Percentiles rank a stretch among this genome's conserved stretches.
phyloP scores from a whole-genome alignment of 2,888 invertebrate genomes.

The Hemistola chrysoprasaria region DNA sequence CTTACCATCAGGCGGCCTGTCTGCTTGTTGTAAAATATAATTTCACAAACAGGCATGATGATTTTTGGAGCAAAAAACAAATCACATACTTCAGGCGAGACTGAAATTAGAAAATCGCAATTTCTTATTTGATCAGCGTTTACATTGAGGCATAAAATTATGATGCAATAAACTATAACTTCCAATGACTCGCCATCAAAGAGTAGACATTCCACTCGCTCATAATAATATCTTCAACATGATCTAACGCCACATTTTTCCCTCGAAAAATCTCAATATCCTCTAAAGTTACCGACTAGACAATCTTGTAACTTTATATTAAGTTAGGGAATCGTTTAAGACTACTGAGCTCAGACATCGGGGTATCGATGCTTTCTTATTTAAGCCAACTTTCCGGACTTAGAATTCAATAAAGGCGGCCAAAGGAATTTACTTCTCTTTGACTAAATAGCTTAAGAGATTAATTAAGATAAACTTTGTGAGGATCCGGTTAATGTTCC shows the following conservation, averaged over 20 bases:
- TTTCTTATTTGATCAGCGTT: too few relatives aligned
- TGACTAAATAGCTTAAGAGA: conserved; percentile 77
- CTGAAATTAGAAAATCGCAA: too few relatives aligned
- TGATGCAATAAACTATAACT: background rate
- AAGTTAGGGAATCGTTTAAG: conserved; percentile 67
- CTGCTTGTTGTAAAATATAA: too few relatives aligned
- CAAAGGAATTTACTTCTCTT: conserved; percentile 73
- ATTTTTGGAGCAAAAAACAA: too few relatives aligned
- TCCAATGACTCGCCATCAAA: background rate
- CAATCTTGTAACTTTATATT: conserved; percentile 67
- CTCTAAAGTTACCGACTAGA: conserved; percentile 47
- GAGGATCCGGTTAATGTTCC: conserved; percentile 53
- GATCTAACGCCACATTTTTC: conserved; percentile 22
- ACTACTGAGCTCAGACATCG: conserved; percentile 58
- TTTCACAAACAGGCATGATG: too few relatives aligned
- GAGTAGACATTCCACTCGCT: background rate
- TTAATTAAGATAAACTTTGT: conserved; percentile 72
- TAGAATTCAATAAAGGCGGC: conserved; percentile 74
- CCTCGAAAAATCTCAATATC: conserved; percentile 42
- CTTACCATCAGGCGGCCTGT: too few relatives aligned
- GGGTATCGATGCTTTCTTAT: conserved; percentile 72
- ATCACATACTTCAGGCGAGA: too few relatives aligned
- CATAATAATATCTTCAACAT: conserved; percentile 8
- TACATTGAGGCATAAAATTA: too few relatives aligned
- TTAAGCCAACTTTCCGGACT: conserved; percentile 70